Evolutionary conservation across 1,140 invertebrate species (phyloP).

Genomic region (Alviniconcha marisindica): DNA sequence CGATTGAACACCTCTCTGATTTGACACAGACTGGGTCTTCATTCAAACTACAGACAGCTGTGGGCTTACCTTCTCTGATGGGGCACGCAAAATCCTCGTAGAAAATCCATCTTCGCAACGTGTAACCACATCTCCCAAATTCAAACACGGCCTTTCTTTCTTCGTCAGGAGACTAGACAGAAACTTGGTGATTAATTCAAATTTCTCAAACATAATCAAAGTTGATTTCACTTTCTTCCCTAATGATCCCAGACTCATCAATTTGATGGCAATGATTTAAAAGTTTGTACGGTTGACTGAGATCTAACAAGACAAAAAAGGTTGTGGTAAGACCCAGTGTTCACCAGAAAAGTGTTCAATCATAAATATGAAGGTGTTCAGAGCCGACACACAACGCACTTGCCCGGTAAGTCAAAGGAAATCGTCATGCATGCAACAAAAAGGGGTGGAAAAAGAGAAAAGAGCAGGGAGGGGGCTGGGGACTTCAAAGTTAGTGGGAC

Average conservation of each 20-base stretch:
- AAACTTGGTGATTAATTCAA: constrained; percentile 35
- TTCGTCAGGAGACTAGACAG: constrained; percentile 30
- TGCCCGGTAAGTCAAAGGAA: not conserved
- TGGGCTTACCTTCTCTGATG: constrained; percentile 32
- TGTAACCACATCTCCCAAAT: constrained; percentile 33
- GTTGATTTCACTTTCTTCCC: not conserved
- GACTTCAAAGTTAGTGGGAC: not conserved
- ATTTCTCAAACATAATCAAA: constrained; percentile 26
- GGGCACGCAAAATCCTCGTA: constrained; percentile 32
- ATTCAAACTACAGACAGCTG: constrained; percentile 30
- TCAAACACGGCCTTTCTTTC: constrained; percentile 33
- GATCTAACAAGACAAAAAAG: constrained; percentile 1
- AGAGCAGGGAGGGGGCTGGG: not conserved
- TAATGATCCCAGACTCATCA: too few species aligned
- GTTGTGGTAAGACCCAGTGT: constrained; percentile 32
- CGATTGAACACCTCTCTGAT: constrained; percentile 42
- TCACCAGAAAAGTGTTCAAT: constrained; percentile 39
- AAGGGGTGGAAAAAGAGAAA: not conserved
- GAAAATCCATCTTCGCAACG: constrained; percentile 13
- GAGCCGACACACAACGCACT: constrained; percentile 40
- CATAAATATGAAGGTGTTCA: constrained; percentile 35
- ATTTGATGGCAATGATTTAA: too few species aligned
- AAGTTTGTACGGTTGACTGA: not conserved
- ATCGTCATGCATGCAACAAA: constrained; percentile 15
- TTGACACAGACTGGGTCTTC: constrained; percentile 29